Evolutionary conservation across 2,113 vertebrate genomes (phyloP).

Genomic region (Odocoileus virginianus): DNA sequence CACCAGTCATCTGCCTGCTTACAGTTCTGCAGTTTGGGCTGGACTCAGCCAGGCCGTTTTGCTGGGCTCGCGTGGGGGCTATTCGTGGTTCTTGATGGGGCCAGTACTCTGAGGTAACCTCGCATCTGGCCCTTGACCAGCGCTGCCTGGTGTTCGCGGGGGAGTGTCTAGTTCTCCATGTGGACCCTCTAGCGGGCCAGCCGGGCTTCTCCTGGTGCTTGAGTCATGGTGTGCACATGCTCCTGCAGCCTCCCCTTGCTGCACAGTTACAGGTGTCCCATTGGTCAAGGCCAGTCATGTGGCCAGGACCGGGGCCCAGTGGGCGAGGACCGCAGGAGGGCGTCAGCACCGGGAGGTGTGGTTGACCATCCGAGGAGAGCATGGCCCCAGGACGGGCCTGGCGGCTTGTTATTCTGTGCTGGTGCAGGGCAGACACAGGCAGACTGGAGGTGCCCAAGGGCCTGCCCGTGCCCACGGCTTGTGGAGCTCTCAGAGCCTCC

Average conservation of each 20-base stretch:
- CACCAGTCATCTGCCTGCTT: background rate
- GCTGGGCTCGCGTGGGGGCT: background rate
- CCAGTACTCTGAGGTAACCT: background rate
- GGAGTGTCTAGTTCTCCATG: background rate
- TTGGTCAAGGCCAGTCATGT: background rate
- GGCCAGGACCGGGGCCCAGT: background rate
- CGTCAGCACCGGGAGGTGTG: background rate
- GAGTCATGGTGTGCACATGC: fast-evolving
- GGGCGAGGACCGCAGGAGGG: background rate
- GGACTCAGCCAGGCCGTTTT: background rate
- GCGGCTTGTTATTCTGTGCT: background rate
- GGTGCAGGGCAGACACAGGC: background rate
- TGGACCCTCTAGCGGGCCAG: background rate
- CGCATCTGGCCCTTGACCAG: background rate
- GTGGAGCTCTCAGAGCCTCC: background rate
- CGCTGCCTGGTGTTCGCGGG: background rate
- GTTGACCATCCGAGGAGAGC: background rate
- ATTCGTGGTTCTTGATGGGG: background rate
- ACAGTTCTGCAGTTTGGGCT: background rate
- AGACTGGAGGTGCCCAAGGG: background rate
- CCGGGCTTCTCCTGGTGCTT: background rate
- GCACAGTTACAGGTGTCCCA: background rate
- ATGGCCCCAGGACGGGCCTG: background rate
- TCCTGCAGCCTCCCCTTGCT: background rate
- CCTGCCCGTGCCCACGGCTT: background rate